Evolutionary conservation across 2,797 vertebrate species (phyloP).

Genomic region (Neosilurus hyrtlii): DNA sequence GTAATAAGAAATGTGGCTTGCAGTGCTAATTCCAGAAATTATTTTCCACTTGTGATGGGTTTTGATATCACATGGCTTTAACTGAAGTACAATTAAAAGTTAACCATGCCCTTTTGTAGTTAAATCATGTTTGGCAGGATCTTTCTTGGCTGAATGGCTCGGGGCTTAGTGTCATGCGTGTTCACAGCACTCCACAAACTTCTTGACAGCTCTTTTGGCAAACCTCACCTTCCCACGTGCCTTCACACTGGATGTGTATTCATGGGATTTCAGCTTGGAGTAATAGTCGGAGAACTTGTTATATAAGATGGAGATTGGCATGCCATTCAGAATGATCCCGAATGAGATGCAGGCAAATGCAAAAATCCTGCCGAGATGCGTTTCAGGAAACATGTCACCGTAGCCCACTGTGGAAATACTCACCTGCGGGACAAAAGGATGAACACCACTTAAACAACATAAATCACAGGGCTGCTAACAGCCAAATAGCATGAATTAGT

Average conservation of each 20-base stretch:
- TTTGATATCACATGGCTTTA: neutral
- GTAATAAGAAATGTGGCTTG: neutral
- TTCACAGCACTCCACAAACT: conserved; percentile 57
- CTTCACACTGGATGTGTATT: conserved; percentile 59
- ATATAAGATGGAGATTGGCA: conserved; percentile 82
- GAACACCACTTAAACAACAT: neutral
- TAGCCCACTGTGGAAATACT: conserved; percentile 82
- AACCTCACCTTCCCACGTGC: conserved; percentile 64
- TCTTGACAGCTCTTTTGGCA: conserved; percentile 61
- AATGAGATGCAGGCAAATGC: conserved; percentile 78
- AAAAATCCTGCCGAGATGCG: conserved; percentile 70
- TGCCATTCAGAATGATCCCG: conserved; percentile 80
- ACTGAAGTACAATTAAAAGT: neutral
- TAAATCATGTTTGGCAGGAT: neutral
- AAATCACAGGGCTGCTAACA: neutral
- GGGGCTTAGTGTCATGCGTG: neutral
- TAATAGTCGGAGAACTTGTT: conserved; percentile 83
- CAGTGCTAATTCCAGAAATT: neutral
- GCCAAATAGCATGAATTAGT: neutral
- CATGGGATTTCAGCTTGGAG: conserved; percentile 76
- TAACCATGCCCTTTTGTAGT: neutral
- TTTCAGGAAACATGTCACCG: conserved; percentile 74
- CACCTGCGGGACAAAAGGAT: conserved; percentile 63
- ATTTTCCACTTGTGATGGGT: neutral
- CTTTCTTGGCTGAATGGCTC: neutral